Conservation (phyloP, 2,888 invertebrate genomes). For the Dichetophora obliterata region DNA sequence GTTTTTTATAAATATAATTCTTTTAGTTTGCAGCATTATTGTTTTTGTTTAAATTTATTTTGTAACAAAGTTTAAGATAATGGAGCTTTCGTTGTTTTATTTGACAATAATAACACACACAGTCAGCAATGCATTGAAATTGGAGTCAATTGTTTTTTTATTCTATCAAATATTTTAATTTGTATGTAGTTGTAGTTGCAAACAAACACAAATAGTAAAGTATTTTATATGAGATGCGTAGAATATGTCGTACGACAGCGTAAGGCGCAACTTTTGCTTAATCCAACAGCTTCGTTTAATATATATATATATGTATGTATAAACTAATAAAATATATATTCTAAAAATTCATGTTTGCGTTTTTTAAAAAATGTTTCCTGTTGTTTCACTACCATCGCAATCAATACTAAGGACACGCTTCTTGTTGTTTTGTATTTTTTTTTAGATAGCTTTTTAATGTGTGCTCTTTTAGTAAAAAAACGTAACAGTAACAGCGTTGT, state of each 20-base stretch:
- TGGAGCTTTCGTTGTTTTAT: constrained; percentile 15
- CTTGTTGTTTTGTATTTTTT: neutral
- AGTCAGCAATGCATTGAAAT: neutral
- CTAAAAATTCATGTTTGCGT: too few species aligned
- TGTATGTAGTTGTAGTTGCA: neutral
- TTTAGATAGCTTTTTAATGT: too few species aligned
- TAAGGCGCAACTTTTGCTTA: constrained; percentile 6
- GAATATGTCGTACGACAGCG: neutral
- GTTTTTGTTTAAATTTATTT: neutral
- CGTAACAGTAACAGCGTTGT: neutral
- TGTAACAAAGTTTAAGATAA: constrained; percentile 9
- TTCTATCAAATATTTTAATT: neutral
- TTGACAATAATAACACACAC: neutral
- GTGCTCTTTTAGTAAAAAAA: neutral
- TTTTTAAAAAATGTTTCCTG: neutral
- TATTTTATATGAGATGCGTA: constrained; percentile 1
- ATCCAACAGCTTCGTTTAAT: neutral
- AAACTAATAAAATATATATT: constrained; percentile 1
- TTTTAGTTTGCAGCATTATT: neutral
- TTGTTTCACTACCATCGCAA: neutral
- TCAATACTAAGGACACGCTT: neutral
- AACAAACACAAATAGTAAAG: neutral
- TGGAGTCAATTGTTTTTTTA: neutral
- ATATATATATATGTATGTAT: too few species aligned
- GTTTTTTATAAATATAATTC: neutral